phyloP scores from a whole-genome alignment of 2,113 vertebrate species.

The Vanacampus margaritifer region DNA sequence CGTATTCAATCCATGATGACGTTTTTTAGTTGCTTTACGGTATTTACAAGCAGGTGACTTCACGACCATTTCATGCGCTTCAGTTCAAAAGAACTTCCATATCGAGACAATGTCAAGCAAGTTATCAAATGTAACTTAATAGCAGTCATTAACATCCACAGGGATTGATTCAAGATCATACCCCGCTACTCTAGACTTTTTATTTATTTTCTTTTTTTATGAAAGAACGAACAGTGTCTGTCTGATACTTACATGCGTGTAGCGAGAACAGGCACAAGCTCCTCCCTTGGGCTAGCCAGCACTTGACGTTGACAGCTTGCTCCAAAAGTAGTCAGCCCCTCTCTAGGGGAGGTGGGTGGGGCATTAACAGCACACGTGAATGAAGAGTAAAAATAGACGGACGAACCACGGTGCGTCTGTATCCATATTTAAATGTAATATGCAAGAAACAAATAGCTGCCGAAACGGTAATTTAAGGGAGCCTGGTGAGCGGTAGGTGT shows the following conservation, averaged over 20 bases:
- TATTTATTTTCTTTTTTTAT: background rate
- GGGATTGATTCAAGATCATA: background rate
- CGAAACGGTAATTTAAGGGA: background rate
- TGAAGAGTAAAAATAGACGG: constrained; percentile 54
- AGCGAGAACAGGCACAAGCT: background rate
- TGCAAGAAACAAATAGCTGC: background rate
- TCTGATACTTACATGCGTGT: background rate
- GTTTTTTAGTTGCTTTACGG: background rate
- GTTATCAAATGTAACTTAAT: too few relatives aligned
- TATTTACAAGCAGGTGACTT: background rate
- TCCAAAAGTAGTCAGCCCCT: constrained; percentile 5
- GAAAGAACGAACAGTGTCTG: background rate
- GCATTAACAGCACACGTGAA: constrained; percentile 21
- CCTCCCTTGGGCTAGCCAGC: background rate
- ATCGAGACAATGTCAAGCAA: background rate
- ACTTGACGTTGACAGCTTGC: background rate
- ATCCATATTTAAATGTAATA: background rate
- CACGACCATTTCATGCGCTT: background rate
- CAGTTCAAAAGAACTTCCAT: background rate
- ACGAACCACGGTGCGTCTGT: constrained; percentile 10
- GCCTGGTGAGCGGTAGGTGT: background rate
- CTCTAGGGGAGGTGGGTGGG: background rate
- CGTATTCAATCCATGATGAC: background rate
- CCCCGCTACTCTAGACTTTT: background rate
- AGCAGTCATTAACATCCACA: background rate